These are phyloP conservation scores for Phataginus tricuspis DNA, from an alignment of 2,797 vertebrate genomes.

Conservation along the genomic window DNA sequence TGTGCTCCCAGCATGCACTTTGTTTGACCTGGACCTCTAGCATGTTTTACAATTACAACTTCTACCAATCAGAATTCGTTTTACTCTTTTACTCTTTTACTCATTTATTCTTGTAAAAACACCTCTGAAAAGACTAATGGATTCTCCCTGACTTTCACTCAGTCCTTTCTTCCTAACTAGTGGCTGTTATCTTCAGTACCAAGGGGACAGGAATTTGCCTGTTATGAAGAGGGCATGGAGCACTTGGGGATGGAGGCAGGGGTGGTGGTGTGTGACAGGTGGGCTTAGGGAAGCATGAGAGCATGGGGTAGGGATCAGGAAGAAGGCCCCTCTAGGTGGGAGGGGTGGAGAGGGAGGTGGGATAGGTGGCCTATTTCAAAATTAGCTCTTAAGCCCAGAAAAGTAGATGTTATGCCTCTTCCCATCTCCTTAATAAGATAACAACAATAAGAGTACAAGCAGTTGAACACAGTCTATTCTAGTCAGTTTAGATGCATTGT, in stretches of 20 bases:
- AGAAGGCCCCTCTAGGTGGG: neutral
- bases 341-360: neutral
- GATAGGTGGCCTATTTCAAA: neutral
- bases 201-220: neutral
- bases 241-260: neutral
- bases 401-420: neutral
- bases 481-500: neutral
- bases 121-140: neutral
- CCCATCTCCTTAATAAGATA: neutral
- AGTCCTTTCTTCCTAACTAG: conserved; percentile 9
- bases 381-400: neutral
- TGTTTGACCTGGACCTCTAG: neutral
- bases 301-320: neutral
- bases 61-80: neutral
- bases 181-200: neutral
- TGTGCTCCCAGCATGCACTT: neutral
- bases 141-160: neutral
- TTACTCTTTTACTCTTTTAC: neutral
- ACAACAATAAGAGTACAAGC: neutral
- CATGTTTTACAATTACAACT: neutral
- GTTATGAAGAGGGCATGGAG: neutral
- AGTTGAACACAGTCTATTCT: neutral
- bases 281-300: neutral
- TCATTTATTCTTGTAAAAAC: neutral
- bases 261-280: neutral